Conservation (phyloP, 2,113 vertebrate species). For the rabbit (Oryctolagus cuniculus) region DNA sequence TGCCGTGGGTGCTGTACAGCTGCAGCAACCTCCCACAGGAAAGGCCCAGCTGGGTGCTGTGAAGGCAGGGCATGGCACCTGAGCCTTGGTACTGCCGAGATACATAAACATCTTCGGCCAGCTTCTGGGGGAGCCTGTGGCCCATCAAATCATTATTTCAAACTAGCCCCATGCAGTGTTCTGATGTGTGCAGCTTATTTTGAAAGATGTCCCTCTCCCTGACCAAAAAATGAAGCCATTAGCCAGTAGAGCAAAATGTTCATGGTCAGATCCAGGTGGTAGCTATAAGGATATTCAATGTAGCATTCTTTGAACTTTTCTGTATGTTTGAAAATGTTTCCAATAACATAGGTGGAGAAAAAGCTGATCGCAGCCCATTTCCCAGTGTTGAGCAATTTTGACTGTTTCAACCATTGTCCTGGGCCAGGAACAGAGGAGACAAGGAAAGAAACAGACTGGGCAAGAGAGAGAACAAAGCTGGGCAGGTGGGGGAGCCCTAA, state of each 20-base stretch:
- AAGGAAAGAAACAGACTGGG: not conserved
- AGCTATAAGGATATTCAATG: not conserved
- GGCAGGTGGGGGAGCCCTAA: not conserved
- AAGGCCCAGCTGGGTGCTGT: not conserved
- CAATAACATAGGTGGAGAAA: not conserved
- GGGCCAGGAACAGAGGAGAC: not conserved
- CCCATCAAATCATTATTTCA: not conserved
- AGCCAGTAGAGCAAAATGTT: not conserved
- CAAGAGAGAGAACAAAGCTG: not conserved
- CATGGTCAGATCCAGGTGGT: not conserved
- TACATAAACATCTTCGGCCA: too few species aligned
- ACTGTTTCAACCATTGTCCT: not conserved
- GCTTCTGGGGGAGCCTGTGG: not conserved
- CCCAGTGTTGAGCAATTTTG: not conserved
- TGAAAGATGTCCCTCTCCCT: not conserved
- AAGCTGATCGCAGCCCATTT: not conserved
- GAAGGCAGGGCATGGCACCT: not conserved
- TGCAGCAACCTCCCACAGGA: not conserved
- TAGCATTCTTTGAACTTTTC: not conserved
- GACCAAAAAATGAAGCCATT: not conserved
- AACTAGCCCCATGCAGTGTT: not conserved
- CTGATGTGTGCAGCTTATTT: not conserved
- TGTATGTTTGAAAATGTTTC: not conserved
- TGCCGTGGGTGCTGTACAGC: rapidly evolving
- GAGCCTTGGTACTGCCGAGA: not conserved